Base-by-base conservation (phyloP, 2,797 vertebrate species). In the Sebastes iracundus region DNA sequence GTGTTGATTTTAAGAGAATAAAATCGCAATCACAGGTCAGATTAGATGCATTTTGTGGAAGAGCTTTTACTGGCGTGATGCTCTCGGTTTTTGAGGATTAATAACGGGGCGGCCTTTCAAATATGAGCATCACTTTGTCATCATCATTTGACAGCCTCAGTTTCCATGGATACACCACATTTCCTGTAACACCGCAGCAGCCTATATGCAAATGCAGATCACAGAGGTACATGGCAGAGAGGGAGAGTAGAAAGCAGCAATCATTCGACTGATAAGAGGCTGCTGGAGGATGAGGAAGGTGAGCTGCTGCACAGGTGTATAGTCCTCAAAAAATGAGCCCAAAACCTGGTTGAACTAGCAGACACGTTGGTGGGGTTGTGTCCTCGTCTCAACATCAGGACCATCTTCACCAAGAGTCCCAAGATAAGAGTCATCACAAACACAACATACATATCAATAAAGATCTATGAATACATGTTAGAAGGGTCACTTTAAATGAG, bases 91-190 rank as follows among this genome's bases (percentile, higher is more conserved):
- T 61, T 49, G 35, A 59, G 67, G 77, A 83, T 79, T 65, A 89
- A 77, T 46, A 66, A n/a, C 20, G 2, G 49, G 33, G 28, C 38
- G 32, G 53, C 69, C 62, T 80, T 63, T 83, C 62, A 86, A 46
- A 69, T 79, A 83, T 75, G 74, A 88, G 77, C 75, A 74, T 85
- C 71, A 87, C 77, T 87, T 86, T 86, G 65, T 89, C 81, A 79
- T 76, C 72, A 35, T 65, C 53, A 7, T 81, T 71, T 90, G 85
- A 90, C 87, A 89, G 62, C 73, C 85, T 72, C 84, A 81, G 92
- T 94, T 93, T 88, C 94, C 93, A 94, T 93, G 92, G 93, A 87
- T 81, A 94, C 88, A 53, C 75, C 80, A 86, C 68, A 80, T 82
- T 84, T 84, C 80, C 80, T 74, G 52, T 58, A 87, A 71, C 73